Evolutionary conservation across 2,888 invertebrate genomes (phyloP), one percentile per base, ranked within the genome.

Genomic region (Amblyteles armatorius): DNA sequence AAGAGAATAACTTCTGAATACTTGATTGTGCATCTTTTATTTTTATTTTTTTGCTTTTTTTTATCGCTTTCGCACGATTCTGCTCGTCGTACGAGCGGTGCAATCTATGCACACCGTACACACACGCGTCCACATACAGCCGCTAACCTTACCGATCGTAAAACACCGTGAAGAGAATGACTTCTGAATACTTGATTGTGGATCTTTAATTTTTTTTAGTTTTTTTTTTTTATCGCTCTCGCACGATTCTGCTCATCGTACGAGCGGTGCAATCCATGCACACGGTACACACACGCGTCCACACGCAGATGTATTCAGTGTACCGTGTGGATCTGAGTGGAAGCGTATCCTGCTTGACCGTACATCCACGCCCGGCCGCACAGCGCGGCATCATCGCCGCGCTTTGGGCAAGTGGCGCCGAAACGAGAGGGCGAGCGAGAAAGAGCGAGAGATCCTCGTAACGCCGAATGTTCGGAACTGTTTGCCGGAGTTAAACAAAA

Each of bases 401-500:
- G 65, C 63, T 50, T 65, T 76, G 50, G 63, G 36, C 50, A 52
- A 50, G 63, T 16, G 36, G 29, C 22, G 16, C 48, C 77, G 40
- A 36, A 67, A 55, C 33, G 68, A 60, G 78, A 65, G 48, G 48
- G 36, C 68, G 52, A 60, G 50, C 65, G 84, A 79, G 77, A 67
- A 48, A n/a, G 60, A 63, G 65, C 65, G 52, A 36, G 55, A 9
- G 74, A 81, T 84, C 84, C 88, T 79, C 69, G 69, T 50, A 71
- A 19, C 50, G 68, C 76, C n/a, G 77, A 67, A 68, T 78, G 84
- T 69, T 83, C 63, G 83, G 36, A 44, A 72, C 63, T 85, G 87
- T 87, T 86, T 86, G 85, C 73, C 71, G 33, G 55, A 80, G 79
- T 81, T 81, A 89, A 91, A 90, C 87, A 87, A 87, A 89, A 90